These are phyloP conservation scores for Acrobasis repandana DNA, from an alignment of 2,888 invertebrate genomes.

Conservation along the genomic window DNA sequence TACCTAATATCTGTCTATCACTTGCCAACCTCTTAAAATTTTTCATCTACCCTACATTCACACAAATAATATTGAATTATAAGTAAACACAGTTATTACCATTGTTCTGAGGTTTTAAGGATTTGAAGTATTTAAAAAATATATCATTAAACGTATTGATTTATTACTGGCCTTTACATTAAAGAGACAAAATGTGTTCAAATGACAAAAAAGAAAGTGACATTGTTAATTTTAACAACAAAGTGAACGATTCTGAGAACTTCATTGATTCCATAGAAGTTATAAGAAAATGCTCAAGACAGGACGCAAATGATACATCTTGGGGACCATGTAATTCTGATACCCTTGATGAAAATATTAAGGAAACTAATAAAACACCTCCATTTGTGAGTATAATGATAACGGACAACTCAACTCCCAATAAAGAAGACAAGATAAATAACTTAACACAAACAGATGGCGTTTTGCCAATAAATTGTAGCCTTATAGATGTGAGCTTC, in stretches of 20 bases:
- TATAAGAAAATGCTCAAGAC: constrained; percentile 58
- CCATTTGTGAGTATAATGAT: constrained; percentile 62
- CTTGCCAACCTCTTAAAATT: too few relatives aligned
- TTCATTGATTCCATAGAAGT: constrained; percentile 59
- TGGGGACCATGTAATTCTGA: constrained; percentile 59
- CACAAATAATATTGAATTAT: too few relatives aligned
- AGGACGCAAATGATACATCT: constrained; percentile 55
- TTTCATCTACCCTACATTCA: too few relatives aligned
- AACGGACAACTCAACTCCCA: constrained; percentile 48
- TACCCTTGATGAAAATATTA: constrained; percentile 46
- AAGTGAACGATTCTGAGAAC: constrained; percentile 40
- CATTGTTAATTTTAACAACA: constrained; percentile 40
- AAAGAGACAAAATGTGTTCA: constrained; percentile 36
- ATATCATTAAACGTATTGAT: too few relatives aligned
- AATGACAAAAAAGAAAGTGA: constrained; percentile 39
- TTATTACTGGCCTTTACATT: constrained; percentile 3
- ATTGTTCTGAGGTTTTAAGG: too few relatives aligned
- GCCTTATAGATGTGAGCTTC: constrained; percentile 53
- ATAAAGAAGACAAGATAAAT: constrained; percentile 40
- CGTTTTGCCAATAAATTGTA: constrained; percentile 44
- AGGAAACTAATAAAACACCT: constrained; percentile 53
- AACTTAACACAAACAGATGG: constrained; percentile 64
- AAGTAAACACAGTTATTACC: too few relatives aligned
- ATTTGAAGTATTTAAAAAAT: too few relatives aligned
- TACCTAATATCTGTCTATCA: too few relatives aligned